Conservation (phyloP, 2,888 invertebrate genomes). For the Seira sanloemensis region DNA sequence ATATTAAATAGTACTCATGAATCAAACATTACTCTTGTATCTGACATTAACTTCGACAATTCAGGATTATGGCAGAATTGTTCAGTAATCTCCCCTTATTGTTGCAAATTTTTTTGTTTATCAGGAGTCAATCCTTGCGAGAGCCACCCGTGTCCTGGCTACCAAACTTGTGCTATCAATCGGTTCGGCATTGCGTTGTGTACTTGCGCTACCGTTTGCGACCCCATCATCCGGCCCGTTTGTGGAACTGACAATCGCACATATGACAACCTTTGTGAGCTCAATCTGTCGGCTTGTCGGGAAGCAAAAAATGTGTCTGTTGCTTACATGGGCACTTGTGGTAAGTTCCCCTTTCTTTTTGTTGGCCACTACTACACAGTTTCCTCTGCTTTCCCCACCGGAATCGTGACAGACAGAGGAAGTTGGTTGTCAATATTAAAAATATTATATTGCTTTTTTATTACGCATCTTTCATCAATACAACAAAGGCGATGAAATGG, state of each 20-base stretch:
- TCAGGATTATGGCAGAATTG: no score
- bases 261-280: conserved; percentile 78
- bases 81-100: no score
- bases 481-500: background rate
- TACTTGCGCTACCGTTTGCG: conserved; percentile 88
- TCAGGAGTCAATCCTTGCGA: conserved; percentile 89
- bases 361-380: background rate
- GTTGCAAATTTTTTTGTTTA: no score
- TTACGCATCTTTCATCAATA: conserved; percentile 14
- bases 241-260: conserved; percentile 77
- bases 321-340: conserved; percentile 82
- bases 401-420: conserved; percentile 16
- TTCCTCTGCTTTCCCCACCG: background rate
- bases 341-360: conserved; percentile 76
- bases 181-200: conserved; percentile 89
- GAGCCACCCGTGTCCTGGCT: conserved; percentile 84
- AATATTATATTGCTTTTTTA: background rate
- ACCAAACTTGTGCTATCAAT: conserved; percentile 89
- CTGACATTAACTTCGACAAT: no score
- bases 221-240: conserved; percentile 83
- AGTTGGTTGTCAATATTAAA: conserved; percentile 23
- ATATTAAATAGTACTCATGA: no score
- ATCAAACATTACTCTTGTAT: no score
- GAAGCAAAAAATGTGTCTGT: conserved; percentile 78
- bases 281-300: conserved; percentile 76